phyloP scores from a whole-genome alignment of 2,797 vertebrate genomes.

The Amblyraja radiata region DNA sequence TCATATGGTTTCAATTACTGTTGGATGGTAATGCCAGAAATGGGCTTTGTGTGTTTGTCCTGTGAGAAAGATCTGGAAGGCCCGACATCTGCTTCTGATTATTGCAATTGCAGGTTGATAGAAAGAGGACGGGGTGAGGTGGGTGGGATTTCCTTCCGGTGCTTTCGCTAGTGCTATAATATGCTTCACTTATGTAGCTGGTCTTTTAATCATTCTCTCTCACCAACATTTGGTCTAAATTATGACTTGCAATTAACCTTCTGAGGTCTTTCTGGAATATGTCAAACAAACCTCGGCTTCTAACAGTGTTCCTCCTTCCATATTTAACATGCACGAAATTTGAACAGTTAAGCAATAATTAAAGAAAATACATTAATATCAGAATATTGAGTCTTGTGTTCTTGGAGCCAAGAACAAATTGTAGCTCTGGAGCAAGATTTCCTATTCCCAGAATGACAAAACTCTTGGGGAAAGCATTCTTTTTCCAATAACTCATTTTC shows the following conservation, averaged over 20 bases:
- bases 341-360: not conserved
- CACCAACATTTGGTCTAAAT: conserved; percentile 71
- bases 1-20: conserved; percentile 86
- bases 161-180: conserved; percentile 59
- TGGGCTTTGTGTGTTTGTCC: conserved; percentile 64
- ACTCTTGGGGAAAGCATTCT: conserved; percentile 20
- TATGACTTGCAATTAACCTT: conserved; percentile 64
- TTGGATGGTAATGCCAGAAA: conserved; percentile 71
- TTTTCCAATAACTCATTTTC: conserved; percentile 33
- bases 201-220: conserved; percentile 63
- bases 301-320: conserved; percentile 9
- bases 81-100: conserved; percentile 82
- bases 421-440: not conserved
- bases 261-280: conserved; percentile 56
- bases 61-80: conserved; percentile 70
- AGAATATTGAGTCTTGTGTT: not conserved
- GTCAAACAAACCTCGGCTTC: conserved; percentile 41
- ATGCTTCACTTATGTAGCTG: conserved; percentile 56
- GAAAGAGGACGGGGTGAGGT: conserved; percentile 76
- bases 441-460: conserved; percentile 12
- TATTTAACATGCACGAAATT: not conserved
- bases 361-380: conserved; percentile 5
- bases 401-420: conserved; percentile 20
- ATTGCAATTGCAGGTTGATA: conserved; percentile 87
- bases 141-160: conserved; percentile 92